These are phyloP conservation scores for Calephelis perditalis DNA, from an alignment of 2,888 invertebrate species.

Conservation along the genomic window DNA sequence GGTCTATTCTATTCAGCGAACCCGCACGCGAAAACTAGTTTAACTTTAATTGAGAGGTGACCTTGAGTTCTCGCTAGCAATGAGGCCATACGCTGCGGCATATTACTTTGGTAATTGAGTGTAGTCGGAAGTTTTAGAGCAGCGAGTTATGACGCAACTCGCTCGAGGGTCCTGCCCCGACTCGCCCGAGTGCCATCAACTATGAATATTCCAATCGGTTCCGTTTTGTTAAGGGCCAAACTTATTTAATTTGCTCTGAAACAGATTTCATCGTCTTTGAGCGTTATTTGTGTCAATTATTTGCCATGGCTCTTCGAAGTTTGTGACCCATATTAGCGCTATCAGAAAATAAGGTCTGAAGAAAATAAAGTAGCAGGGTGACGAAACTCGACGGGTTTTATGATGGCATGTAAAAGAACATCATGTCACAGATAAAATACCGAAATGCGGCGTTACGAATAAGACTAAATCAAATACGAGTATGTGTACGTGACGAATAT, in stretches of 20 bases:
- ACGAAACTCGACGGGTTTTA: too few species aligned
- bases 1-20: too few species aligned
- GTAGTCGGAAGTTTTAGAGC: constrained; percentile 25
- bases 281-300: background rate
- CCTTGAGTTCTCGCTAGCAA: constrained; percentile 1
- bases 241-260: constrained; percentile 23
- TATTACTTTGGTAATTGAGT: constrained; percentile 24
- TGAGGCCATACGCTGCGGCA: constrained; percentile 4
- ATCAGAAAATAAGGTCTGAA: too few species aligned
- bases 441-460: too few species aligned
- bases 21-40: too few species aligned
- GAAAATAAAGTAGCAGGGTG: too few species aligned
- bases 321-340: too few species aligned
- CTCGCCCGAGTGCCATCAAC: constrained; percentile 19
- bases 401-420: too few species aligned
- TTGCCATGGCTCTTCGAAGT: too few species aligned
- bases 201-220: constrained; percentile 24
- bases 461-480: too few species aligned
- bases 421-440: too few species aligned
- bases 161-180: constrained; percentile 14
- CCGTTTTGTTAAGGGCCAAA: constrained; percentile 21
- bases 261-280: constrained; percentile 4
- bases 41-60: background rate
- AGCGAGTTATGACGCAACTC: constrained; percentile 24
- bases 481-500: too few species aligned